Conservation (phyloP, 2,113 vertebrate species). For the Nothobranchius kuhntae region DNA sequence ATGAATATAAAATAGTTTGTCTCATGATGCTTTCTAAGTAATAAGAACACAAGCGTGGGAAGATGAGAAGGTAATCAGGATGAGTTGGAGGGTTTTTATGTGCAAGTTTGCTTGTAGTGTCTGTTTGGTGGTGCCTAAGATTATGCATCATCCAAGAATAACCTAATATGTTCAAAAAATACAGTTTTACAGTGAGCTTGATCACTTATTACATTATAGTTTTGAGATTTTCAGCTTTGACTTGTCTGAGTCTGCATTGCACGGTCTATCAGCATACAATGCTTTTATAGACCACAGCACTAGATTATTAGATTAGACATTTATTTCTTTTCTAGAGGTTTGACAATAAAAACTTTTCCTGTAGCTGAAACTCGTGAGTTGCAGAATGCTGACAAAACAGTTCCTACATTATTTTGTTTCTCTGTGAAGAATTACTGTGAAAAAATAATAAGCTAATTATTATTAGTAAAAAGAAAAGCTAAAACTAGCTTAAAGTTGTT, state of each 20-base stretch:
- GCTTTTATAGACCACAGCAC: slow-evolving; percentile 29
- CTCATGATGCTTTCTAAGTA: not conserved
- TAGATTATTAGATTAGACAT: slow-evolving; percentile 31
- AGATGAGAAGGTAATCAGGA: slow-evolving; percentile 13
- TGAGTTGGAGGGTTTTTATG: slow-evolving; percentile 11
- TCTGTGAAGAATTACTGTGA: not conserved
- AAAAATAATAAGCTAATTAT: slow-evolving; percentile 35
- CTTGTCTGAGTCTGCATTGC: not conserved
- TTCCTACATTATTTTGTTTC: slow-evolving; percentile 34
- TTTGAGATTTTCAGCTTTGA: slow-evolving; percentile 12
- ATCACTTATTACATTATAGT: not conserved
- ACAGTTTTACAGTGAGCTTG: slow-evolving; percentile 1
- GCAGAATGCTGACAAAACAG: slow-evolving; percentile 42
- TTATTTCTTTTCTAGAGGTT: slow-evolving; percentile 15
- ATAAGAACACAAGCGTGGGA: slow-evolving; percentile 9
- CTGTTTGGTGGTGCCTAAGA: slow-evolving; percentile 16
- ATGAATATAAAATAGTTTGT: not conserved
- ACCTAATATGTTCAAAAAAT: slow-evolving; percentile 7
- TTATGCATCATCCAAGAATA: slow-evolving; percentile 13
- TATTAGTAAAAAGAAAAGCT: not conserved
- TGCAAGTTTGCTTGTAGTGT: slow-evolving; percentile 17
- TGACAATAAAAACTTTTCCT: slow-evolving; percentile 20
- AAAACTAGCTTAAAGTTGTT: slow-evolving; percentile 36
- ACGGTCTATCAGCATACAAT: slow-evolving; percentile 11
- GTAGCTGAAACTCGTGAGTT: slow-evolving; percentile 24